Conservation (phyloP, 2,113 vertebrate genomes). For the Lucifuga dentata region DNA sequence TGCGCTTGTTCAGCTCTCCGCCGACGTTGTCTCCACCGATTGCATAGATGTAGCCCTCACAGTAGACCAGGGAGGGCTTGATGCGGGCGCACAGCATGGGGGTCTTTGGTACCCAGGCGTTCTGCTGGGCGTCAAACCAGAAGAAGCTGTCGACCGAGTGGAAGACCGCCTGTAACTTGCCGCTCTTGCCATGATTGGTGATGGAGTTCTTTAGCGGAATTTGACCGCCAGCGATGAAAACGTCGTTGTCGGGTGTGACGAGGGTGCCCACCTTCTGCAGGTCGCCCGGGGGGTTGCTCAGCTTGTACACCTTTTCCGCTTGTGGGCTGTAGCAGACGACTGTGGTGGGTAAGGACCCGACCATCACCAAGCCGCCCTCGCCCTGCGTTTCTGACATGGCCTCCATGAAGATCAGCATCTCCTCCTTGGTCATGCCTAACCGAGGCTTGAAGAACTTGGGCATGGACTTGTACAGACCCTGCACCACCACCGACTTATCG, state of each 20-base stretch:
- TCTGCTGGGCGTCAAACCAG: slow-evolving; percentile 98
- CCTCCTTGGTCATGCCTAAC: slow-evolving; percentile 99
- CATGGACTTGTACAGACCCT: slow-evolving; percentile 99
- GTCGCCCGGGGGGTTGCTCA: slow-evolving; percentile 92
- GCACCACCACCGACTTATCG: slow-evolving; percentile 98
- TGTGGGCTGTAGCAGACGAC: slow-evolving; percentile 97
- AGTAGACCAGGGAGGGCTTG: slow-evolving; percentile 94
- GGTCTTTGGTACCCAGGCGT: slow-evolving; percentile 95
- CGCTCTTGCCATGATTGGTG: slow-evolving; percentile 88
- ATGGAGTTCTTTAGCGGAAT: slow-evolving; percentile 91
- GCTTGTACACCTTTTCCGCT: slow-evolving; percentile 98
- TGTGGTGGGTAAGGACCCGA: slow-evolving; percentile 76
- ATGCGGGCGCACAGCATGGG: slow-evolving; percentile 94
- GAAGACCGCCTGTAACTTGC: slow-evolving; percentile 91
- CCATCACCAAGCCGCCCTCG: slow-evolving; percentile 54
- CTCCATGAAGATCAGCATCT: slow-evolving; percentile 99
- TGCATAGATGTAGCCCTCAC: slow-evolving; percentile 96
- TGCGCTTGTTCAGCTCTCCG: slow-evolving; percentile 93
- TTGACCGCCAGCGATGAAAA: slow-evolving; percentile 97
- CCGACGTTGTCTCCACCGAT: slow-evolving; percentile 93
- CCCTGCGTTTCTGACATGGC: slow-evolving; percentile 88
- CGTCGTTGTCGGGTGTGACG: slow-evolving; percentile 96
- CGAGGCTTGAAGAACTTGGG: slow-evolving; percentile 99
- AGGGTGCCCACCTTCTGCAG: slow-evolving; percentile 95
- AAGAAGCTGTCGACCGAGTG: slow-evolving; percentile 96